Evolutionary conservation across 2,113 vertebrate species (phyloP).

Genomic region (Pipra filicauda): DNA sequence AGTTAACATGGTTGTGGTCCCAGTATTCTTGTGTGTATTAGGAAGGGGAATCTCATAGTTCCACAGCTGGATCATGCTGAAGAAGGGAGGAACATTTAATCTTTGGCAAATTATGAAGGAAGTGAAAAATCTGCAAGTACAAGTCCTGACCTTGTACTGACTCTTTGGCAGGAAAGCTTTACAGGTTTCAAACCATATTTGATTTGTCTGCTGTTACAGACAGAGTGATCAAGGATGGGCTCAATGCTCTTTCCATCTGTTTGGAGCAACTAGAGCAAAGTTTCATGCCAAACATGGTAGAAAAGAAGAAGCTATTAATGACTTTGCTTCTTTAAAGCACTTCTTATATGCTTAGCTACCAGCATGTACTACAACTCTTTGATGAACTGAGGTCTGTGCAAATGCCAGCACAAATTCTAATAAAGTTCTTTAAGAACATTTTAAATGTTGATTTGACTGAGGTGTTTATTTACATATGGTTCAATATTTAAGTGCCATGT

Average conservation of each 20-base stretch:
- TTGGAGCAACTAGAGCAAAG: not conserved
- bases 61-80: not conserved
- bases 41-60: not conserved
- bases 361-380: not conserved
- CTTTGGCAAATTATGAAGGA: not conserved
- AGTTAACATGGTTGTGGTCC: not conserved
- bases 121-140: not conserved
- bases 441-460: not conserved
- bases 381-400: not conserved
- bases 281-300: not conserved
- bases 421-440: not conserved
- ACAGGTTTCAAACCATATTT: not conserved
- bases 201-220: not conserved
- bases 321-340: not conserved
- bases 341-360: not conserved
- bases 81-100: not conserved
- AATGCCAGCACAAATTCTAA: not conserved
- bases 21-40: not conserved
- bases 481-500: not conserved
- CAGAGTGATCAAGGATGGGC: not conserved
- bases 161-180: not conserved
- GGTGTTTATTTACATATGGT: not conserved
- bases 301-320: not conserved
- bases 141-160: not conserved
- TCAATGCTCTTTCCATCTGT: not conserved